phyloP scores from a whole-genome alignment of 2,888 invertebrate species.

The Sinhomidia bicolor region DNA sequence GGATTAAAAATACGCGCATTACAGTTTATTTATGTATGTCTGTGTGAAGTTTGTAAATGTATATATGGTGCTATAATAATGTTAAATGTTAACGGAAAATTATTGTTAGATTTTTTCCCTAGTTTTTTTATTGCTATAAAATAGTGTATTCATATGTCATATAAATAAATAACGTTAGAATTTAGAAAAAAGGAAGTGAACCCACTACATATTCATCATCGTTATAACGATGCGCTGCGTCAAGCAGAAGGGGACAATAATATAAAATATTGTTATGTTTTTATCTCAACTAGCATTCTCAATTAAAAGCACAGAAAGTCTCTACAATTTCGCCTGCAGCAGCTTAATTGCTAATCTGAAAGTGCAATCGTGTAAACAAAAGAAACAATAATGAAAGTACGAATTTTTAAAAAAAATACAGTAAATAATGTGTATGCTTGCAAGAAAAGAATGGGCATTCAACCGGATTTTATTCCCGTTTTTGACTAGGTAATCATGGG shows the following conservation, averaged over 20 bases:
- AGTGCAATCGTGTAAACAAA: background rate
- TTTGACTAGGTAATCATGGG: too few relatives aligned
- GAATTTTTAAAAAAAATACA: too few relatives aligned
- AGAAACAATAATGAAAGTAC: slow-evolving; percentile 8
- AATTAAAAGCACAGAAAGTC: background rate
- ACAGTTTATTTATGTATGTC: too few relatives aligned
- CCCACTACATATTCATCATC: background rate
- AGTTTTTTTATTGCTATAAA: background rate
- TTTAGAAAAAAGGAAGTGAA: background rate
- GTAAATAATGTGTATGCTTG: background rate
- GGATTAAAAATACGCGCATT: too few relatives aligned
- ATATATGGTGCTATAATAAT: background rate
- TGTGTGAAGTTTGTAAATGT: too few relatives aligned
- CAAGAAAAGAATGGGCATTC: background rate
- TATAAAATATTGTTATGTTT: background rate
- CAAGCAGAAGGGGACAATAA: background rate
- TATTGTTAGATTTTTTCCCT: background rate
- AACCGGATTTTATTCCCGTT: background rate
- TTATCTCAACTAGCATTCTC: too few relatives aligned
- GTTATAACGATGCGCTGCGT: background rate
- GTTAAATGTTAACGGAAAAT: background rate
- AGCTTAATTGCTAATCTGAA: background rate
- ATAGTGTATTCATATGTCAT: background rate
- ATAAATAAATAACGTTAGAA: slow-evolving; percentile 11
- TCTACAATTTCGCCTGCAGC: too few relatives aligned